Evolutionary conservation across 2,797 vertebrate genomes (phyloP).

Genomic region (Selene dorsalis): DNA sequence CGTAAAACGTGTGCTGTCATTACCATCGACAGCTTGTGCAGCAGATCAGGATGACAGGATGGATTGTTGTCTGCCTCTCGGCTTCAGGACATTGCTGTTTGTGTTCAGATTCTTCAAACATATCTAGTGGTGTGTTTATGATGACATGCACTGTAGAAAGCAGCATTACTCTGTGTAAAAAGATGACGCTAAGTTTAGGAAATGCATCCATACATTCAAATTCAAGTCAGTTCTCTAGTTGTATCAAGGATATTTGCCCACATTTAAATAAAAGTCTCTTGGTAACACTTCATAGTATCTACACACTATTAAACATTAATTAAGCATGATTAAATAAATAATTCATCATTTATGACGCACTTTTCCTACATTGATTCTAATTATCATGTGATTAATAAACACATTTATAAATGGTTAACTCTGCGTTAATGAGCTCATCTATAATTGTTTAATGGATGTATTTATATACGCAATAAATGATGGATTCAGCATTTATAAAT

Average conservation of each 20-base stretch:
- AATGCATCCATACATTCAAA: not conserved
- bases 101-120: conserved; percentile 59
- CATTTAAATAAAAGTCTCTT: not conserved
- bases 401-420: too few species aligned
- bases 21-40: conserved; percentile 47
- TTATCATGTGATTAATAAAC: too few species aligned
- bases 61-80: conserved; percentile 44
- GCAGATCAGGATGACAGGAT: conserved; percentile 52
- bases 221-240: not conserved
- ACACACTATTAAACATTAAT: too few species aligned
- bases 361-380: too few species aligned
- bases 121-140: conserved; percentile 52
- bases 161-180: conserved; percentile 6
- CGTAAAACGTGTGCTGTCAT: conserved; percentile 59
- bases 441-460: too few species aligned
- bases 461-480: too few species aligned
- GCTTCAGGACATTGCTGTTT: conserved; percentile 45
- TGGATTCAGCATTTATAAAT: too few species aligned
- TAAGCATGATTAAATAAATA: too few species aligned
- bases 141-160: conserved; percentile 44
- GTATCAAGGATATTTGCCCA: not conserved
- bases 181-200: conserved; percentile 9
- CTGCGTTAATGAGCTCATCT: too few species aligned
- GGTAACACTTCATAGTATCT: too few species aligned
- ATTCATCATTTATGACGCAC: too few species aligned